Base-by-base conservation (phyloP, 2,888 invertebrate species). In the Macrophya annulata region DNA sequence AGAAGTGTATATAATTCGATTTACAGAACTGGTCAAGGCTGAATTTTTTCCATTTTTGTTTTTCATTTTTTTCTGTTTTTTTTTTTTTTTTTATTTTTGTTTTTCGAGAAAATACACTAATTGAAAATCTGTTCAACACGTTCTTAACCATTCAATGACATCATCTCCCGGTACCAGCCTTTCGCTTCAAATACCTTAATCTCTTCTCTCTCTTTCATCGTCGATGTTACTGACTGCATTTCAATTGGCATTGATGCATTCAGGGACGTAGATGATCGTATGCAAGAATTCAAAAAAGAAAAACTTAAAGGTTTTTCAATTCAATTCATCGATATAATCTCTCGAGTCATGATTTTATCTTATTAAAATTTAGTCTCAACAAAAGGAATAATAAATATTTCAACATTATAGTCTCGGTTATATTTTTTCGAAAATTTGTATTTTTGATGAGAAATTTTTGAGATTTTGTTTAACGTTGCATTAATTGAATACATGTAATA, bases 211-310 rank as follows among this genome's bases (percentile, higher is more conserved):
- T 76, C 31, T 51, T 5, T 15, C 25, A 55, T 51, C 31, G 17
- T 77, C 37, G 77, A 48, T n/a, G 77, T 37, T 77, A 51, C 77
- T 10, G 17, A 1, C 55, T 77, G 77, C 77, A 77, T 77, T 51
- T 37, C 77, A 77, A 77, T 51, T 77, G 55, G 77, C 77, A 51
- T 77, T 77, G 48, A 77, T 55, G 77, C 74, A 25, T 25, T 74
- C 74, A 74, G 74, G 74, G 74, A 74, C 45, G 40, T 21, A 43
- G n/a, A 21, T 37, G n/a, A 21, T 37, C 4, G 43, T 51, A 25
- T 51, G 77, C n/a, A 77, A 68, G 68, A 21, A 74, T 86, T 43
- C 51, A 84, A 81, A 83, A 82, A 84, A 85, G 76, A 45, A 81
- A 83, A 12, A n/a, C 8, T n/a, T 55, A 40, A 62, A 68, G 43